A percentile compares a stretch with the other conserved stretches of the same genome.
Conservation (phyloP, 2,797 vertebrate species). For the Oryzias sinensis region DNA sequence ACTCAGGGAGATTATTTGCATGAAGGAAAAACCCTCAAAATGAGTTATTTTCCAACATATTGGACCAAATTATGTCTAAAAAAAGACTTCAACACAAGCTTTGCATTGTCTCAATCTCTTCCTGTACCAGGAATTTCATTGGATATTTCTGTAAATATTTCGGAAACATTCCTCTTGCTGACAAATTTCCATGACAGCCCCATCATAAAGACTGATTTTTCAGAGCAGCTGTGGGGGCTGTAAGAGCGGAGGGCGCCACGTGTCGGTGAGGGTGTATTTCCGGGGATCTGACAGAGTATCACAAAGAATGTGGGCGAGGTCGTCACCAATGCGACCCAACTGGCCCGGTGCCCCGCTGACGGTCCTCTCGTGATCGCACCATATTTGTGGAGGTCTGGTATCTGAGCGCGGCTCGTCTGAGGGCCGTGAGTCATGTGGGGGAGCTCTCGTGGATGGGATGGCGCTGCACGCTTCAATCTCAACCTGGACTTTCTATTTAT, state of each 20-base stretch:
- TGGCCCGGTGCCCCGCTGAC: slow-evolving; percentile 51
- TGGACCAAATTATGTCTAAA: too few relatives aligned
- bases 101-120: too few relatives aligned
- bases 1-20: too few relatives aligned
- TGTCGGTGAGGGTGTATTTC: slow-evolving; percentile 63
- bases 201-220: slow-evolving; percentile 23
- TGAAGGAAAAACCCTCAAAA: not conserved
- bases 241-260: slow-evolving; percentile 31
- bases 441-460: slow-evolving; percentile 8
- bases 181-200: slow-evolving; percentile 27
- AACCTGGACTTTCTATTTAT: slow-evolving; percentile 49
- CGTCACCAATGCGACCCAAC: slow-evolving; percentile 54
- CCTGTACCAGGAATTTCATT: too few relatives aligned
- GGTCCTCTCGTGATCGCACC: slow-evolving; percentile 50
- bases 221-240: slow-evolving; percentile 37
- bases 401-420: slow-evolving; percentile 39
- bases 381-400: slow-evolving; percentile 60
- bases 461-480: slow-evolving; percentile 29
- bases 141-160: too few relatives aligned
- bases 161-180: not conserved
- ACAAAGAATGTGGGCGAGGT: slow-evolving; percentile 66
- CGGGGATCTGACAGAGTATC: slow-evolving; percentile 57
- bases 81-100: too few relatives aligned
- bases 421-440: slow-evolving; percentile 38
- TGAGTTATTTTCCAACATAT: not conserved